Percentiles rank a stretch among this genome's conserved stretches.
Conservation (phyloP, 2,797 vertebrate genomes). For the Gorsachius magnificus region DNA sequence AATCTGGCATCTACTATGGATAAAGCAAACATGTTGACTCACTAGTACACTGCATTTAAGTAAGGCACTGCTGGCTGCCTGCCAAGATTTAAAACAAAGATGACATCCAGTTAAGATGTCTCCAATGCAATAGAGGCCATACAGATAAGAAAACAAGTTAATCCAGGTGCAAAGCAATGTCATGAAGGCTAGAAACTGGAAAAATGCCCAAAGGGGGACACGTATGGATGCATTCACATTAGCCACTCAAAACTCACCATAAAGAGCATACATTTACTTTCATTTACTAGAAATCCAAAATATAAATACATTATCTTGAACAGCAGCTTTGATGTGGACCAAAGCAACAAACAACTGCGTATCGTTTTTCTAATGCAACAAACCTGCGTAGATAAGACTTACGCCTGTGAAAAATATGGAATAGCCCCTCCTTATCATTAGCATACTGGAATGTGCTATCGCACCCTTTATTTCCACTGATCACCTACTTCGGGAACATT, state of each 20-base stretch:
- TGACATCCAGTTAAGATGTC: background rate
- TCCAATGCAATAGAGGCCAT: background rate
- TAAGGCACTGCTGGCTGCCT: constrained; percentile 6
- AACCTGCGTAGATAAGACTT: rapidly evolving
- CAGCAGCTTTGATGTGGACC: background rate
- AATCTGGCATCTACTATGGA: background rate
- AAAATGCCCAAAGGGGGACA: background rate
- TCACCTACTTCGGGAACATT: background rate
- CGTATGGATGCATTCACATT: background rate
- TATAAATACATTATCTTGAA: background rate
- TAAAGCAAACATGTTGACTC: background rate
- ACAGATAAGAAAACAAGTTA: background rate
- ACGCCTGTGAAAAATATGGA: background rate
- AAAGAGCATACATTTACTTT: background rate
- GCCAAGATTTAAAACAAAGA: background rate
- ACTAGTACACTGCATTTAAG: background rate
- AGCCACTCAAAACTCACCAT: background rate
- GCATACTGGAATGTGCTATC: background rate
- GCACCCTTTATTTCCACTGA: background rate
- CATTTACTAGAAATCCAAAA: background rate
- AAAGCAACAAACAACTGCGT: background rate
- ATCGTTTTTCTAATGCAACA: background rate
- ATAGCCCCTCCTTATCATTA: background rate
- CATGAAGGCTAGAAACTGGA: rapidly evolving
- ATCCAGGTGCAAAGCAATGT: background rate